These are phyloP conservation scores for Periophthalmus modestus DNA, from an alignment of 2,113 vertebrate genomes.

Conservation along the genomic window DNA sequence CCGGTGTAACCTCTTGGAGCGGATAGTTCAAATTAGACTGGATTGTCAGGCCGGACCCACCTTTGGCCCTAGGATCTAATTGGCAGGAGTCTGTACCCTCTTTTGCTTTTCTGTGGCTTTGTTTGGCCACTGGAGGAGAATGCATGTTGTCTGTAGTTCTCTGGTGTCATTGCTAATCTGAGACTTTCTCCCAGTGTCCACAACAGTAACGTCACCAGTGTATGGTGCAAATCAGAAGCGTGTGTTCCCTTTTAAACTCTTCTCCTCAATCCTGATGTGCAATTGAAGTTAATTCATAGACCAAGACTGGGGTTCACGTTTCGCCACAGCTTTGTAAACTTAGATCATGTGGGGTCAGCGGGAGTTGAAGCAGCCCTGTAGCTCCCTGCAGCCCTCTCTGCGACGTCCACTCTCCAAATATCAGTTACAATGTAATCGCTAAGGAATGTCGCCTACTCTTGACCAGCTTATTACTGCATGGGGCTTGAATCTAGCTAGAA, in stretches of 20 bases:
- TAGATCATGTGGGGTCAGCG: conserved; percentile 74
- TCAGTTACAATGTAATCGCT: conserved; percentile 71
- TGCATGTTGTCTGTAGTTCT: neutral
- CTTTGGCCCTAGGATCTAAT: conserved; percentile 58
- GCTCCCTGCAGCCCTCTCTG: conserved; percentile 53
- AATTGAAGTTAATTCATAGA: conserved; percentile 72
- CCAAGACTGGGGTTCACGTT: conserved; percentile 70
- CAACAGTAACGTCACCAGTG: conserved; percentile 37
- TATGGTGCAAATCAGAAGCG: conserved; percentile 71
- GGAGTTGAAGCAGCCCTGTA: conserved; percentile 62
- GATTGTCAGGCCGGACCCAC: conserved; percentile 47
- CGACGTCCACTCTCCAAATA: conserved; percentile 52
- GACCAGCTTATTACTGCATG: conserved; percentile 37
- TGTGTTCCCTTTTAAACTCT: conserved; percentile 64
- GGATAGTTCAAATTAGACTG: conserved; percentile 74
- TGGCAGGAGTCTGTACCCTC: conserved; percentile 7
- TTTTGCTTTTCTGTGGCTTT: neutral
- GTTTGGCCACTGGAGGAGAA: no score
- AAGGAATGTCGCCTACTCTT: conserved; percentile 63
- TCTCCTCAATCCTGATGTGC: conserved; percentile 55
- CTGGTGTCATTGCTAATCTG: conserved; percentile 26
- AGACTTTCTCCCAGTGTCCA: conserved; percentile 15
- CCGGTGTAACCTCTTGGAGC: conserved; percentile 44
- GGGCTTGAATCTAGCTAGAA: conserved; percentile 50
- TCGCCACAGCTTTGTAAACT: conserved; percentile 70